Evolutionary conservation across 2,113 vertebrate species (phyloP).

Genomic region (Chrysochloris asiatica): DNA sequence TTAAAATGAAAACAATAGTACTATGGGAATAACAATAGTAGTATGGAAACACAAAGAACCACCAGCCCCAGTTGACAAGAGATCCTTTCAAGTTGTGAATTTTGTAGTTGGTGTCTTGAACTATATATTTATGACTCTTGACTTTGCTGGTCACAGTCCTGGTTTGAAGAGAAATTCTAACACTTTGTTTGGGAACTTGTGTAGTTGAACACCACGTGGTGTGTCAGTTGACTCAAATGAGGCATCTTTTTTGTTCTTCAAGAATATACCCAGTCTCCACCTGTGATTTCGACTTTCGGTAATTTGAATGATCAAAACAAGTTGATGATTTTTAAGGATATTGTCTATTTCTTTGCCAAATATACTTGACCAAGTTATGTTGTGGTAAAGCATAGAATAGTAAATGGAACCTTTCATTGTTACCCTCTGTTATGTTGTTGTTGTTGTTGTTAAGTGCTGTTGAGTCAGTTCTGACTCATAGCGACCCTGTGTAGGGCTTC

Average conservation of each 20-base stretch:
- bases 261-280: rapidly evolving
- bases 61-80: background rate
- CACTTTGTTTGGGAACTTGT: background rate
- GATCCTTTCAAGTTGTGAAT: background rate
- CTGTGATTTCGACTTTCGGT: background rate
- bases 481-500: no score
- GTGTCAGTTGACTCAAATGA: background rate
- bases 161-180: background rate
- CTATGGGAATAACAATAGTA: background rate
- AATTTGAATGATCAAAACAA: rapidly evolving
- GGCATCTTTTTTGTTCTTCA: background rate
- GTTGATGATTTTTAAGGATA: background rate
- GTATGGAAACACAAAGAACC: background rate
- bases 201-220: background rate
- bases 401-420: background rate
- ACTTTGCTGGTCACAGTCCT: background rate
- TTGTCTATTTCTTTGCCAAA: background rate
- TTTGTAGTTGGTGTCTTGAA: background rate
- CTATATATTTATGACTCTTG: background rate
- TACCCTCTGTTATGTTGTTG: no score
- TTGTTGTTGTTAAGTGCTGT: no score
- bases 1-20: background rate
- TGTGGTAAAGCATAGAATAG: background rate
- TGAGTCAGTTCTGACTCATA: no score
- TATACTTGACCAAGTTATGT: background rate